These are phyloP conservation scores for Psittacula derbiana DNA, from an alignment of 2,797 vertebrate genomes.

Conservation along the genomic window DNA sequence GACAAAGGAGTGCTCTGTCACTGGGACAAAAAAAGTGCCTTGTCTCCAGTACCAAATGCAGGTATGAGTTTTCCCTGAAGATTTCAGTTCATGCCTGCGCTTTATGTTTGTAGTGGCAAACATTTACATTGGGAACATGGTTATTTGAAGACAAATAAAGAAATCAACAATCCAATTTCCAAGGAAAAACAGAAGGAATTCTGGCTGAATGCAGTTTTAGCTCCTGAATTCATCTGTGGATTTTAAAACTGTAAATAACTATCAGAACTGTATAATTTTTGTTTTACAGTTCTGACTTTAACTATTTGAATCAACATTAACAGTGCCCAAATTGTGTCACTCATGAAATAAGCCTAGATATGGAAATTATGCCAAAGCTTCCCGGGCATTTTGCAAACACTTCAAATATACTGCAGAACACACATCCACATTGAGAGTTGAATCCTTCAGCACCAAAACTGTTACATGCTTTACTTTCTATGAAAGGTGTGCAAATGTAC, in stretches of 20 bases:
- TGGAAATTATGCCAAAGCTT: background rate
- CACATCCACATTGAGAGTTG: background rate
- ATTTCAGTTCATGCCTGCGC: background rate
- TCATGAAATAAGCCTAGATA: background rate
- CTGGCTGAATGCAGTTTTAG: background rate
- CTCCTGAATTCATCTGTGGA: background rate
- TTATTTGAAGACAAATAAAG: background rate
- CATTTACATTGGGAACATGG: background rate
- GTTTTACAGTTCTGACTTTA: background rate
- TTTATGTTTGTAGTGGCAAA: background rate
- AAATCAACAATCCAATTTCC: background rate
- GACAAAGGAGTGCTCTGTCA: background rate
- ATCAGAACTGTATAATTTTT: background rate
- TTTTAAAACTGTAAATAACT: background rate
- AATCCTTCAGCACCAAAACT: constrained; percentile 19
- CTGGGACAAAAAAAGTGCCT: background rate
- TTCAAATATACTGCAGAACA: background rate
- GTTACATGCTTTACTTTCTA: background rate
- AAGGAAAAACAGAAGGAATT: background rate
- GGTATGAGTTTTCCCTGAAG: background rate
- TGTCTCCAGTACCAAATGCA: background rate
- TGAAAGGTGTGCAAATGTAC: background rate
- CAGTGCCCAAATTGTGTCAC: background rate
- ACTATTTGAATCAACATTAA: background rate
- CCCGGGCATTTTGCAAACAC: background rate